A percentile compares a stretch with the other conserved stretches of the same genome.
Conservation (phyloP, 2,113 vertebrate genomes). For the Platichthys stellatus region DNA sequence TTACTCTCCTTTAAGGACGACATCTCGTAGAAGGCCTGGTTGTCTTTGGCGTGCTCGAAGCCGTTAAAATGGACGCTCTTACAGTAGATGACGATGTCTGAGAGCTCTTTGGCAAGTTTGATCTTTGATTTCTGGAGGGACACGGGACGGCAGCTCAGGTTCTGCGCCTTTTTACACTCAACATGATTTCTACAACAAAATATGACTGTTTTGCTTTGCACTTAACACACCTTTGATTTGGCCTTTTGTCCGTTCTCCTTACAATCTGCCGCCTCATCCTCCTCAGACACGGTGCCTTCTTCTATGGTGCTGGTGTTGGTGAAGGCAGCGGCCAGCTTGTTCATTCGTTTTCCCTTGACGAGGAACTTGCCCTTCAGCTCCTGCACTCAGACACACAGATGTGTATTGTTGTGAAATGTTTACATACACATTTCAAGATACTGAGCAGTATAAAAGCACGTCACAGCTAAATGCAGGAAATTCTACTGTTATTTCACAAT, state of each 20-base stretch:
- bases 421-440: too few species aligned
- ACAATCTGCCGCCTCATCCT: slow-evolving; percentile 92
- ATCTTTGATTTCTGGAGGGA: slow-evolving; percentile 86
- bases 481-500: background rate
- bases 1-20: slow-evolving; percentile 91
- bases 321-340: slow-evolving; percentile 83
- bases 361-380: slow-evolving; percentile 91
- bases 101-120: slow-evolving; percentile 90
- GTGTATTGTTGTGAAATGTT: background rate
- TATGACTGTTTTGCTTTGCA: too few species aligned
- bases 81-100: slow-evolving; percentile 92
- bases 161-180: background rate
- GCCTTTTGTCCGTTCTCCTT: slow-evolving; percentile 81
- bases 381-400: slow-evolving; percentile 72
- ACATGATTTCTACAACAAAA: background rate
- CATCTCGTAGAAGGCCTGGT: slow-evolving; percentile 92
- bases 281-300: slow-evolving; percentile 90
- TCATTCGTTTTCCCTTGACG: slow-evolving; percentile 93
- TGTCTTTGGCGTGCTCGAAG: slow-evolving; percentile 82
- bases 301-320: slow-evolving; percentile 78
- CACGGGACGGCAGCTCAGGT: background rate
- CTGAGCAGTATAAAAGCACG: too few species aligned
- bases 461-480: background rate
- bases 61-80: slow-evolving; percentile 94
- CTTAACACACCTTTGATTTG: slow-evolving; percentile 71